phyloP scores from a whole-genome alignment of 2,113 vertebrate genomes.

The Seriola aureovittata region DNA sequence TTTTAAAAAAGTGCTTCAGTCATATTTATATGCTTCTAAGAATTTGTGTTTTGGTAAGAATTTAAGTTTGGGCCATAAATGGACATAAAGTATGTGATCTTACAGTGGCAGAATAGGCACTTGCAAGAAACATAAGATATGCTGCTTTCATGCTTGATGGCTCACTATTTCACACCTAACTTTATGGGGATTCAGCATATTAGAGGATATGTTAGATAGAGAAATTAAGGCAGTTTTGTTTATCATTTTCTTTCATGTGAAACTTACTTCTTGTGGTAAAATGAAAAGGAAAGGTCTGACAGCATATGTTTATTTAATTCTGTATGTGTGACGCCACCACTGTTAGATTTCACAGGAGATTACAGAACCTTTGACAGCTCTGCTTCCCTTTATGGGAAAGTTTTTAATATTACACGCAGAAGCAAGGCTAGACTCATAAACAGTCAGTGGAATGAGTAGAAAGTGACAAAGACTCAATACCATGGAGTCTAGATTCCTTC shows the following conservation, averaged over 20 bases:
- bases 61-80: background rate
- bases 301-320: background rate
- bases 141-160: background rate
- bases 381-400: constrained; percentile 12
- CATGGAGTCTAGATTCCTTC: background rate
- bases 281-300: constrained; percentile 14
- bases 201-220: background rate
- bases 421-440: background rate
- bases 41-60: background rate
- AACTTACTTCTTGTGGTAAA: constrained; percentile 4
- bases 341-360: constrained; percentile 23
- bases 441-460: background rate
- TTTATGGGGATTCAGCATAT: background rate
- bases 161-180: background rate
- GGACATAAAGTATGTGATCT: background rate
- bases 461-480: background rate
- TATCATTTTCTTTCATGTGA: background rate
- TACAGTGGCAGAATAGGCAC: background rate
- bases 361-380: constrained; percentile 4
- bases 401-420: background rate
- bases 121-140: background rate
- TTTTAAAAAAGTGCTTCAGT: background rate
- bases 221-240: background rate
- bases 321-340: background rate
- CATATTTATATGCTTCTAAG: background rate